Percentiles rank a stretch among this genome's conserved stretches.
Evolutionary conservation across 2,888 invertebrate species (phyloP).

Genomic region (Netelia inedita): DNA sequence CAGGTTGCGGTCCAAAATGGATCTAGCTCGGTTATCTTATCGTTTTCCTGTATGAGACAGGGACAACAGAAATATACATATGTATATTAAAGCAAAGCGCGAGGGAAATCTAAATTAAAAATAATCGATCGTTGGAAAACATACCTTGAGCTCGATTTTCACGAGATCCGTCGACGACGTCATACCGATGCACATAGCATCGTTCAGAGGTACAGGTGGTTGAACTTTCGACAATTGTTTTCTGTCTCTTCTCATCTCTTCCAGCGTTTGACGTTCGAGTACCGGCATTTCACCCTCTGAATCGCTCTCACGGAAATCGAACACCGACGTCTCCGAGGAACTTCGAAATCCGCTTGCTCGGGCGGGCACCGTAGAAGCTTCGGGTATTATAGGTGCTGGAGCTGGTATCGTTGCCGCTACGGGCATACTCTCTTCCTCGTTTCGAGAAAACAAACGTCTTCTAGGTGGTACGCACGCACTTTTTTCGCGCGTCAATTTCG

Average conservation of each 20-base stretch:
- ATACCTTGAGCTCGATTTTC: constrained; percentile 82
- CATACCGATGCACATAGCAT: constrained; percentile 80
- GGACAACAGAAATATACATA: neutral
- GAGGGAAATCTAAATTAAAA: neutral
- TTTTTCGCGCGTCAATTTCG: constrained; percentile 85
- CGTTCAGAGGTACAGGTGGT: constrained; percentile 85
- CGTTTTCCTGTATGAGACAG: constrained; percentile 77
- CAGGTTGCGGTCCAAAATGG: constrained; percentile 90
- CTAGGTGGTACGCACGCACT: constrained; percentile 83
- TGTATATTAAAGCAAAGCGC: neutral
- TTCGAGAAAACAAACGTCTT: constrained; percentile 87
- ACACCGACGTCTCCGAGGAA: constrained; percentile 89
- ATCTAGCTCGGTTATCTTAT: constrained; percentile 83
- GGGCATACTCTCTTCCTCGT: constrained; percentile 85
- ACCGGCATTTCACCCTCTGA: constrained; percentile 88
- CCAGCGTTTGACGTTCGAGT: constrained; percentile 89
- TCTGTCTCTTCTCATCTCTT: constrained; percentile 88
- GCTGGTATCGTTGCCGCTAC: constrained; percentile 78
- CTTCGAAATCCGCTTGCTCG: constrained; percentile 86
- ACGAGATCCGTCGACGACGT: constrained; percentile 81
- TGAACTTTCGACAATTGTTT: constrained; percentile 88
- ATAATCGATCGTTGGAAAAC: neutral
- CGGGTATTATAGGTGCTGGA: constrained; percentile 75
- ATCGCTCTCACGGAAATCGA: constrained; percentile 89
- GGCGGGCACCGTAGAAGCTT: constrained; percentile 80